phyloP scores from a whole-genome alignment of 2,888 invertebrate species.

The Rugalucina vietnamica region DNA sequence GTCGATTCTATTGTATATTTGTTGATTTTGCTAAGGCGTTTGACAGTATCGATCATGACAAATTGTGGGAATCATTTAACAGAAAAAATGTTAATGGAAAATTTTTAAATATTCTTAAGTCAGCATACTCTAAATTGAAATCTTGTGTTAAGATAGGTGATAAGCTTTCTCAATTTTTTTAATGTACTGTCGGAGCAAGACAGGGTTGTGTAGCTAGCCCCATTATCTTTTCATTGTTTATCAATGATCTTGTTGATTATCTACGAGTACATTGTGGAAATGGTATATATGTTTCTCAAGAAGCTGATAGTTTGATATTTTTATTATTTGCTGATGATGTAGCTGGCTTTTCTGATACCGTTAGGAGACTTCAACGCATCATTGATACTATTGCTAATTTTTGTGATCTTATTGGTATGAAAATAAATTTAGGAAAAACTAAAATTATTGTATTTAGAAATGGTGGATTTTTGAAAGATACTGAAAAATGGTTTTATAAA shows the following conservation, averaged over 20 bases:
- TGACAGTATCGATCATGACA: neutral
- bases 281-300: neutral
- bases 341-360: neutral
- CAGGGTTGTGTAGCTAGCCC: neutral
- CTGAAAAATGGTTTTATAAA: neutral
- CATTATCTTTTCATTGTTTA: slow-evolving; percentile 1
- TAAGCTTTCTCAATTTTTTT: neutral
- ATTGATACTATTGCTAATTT: neutral
- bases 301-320: neutral
- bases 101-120: neutral
- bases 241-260: neutral
- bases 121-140: neutral
- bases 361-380: neutral
- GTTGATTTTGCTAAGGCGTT: neutral
- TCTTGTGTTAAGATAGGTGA: neutral
- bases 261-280: neutral
- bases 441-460: neutral
- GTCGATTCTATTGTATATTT: neutral
- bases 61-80: neutral
- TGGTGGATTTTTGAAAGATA: neutral
- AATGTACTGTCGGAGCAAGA: slow-evolving; percentile 1
- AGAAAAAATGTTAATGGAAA: neutral
- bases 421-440: neutral
- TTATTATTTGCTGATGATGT: slow-evolving; percentile 20
- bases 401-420: neutral